phyloP scores from a whole-genome alignment of 2,888 invertebrate species.

The Athrips mouffetella region DNA sequence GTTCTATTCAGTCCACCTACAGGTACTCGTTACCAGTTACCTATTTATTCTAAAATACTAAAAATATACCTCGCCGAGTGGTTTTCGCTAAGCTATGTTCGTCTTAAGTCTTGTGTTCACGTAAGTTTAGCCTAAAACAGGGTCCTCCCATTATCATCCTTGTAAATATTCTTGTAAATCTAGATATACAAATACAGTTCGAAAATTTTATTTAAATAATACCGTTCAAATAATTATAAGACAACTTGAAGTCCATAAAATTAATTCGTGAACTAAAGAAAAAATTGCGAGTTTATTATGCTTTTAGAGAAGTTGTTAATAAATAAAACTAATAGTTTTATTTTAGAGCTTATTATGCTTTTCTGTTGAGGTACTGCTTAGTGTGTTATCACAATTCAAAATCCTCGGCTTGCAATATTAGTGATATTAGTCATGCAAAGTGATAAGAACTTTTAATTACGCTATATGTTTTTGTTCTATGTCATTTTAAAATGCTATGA shows the following conservation, averaged over 20 bases:
- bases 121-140: slow-evolving; percentile 58
- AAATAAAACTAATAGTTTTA: no score
- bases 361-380: slow-evolving; percentile 32
- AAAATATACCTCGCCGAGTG: slow-evolving; percentile 56
- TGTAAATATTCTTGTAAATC: slow-evolving; percentile 51
- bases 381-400: slow-evolving; percentile 20
- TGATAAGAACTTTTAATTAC: no score
- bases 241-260: slow-evolving; percentile 48
- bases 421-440: no score
- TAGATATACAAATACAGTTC: slow-evolving; percentile 43
- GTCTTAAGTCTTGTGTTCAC: slow-evolving; percentile 32
- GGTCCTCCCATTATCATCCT: slow-evolving; percentile 64
- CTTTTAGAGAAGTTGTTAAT: no score
- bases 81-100: slow-evolving; percentile 33
- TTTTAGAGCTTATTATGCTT: no score
- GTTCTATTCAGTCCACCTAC: neutral
- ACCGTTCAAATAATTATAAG: slow-evolving; percentile 44
- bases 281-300: no score
- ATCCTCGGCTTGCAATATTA: slow-evolving; percentile 13
- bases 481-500: no score
- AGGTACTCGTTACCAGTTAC: slow-evolving; percentile 49
- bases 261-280: no score
- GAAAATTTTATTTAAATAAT: slow-evolving; percentile 65
- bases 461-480: no score
- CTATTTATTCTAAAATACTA: slow-evolving; percentile 37